Evolutionary conservation across 2,888 invertebrate species (phyloP), one percentile per base, ranked within the genome.

Genomic region (Ecdyonurus torrentis): DNA sequence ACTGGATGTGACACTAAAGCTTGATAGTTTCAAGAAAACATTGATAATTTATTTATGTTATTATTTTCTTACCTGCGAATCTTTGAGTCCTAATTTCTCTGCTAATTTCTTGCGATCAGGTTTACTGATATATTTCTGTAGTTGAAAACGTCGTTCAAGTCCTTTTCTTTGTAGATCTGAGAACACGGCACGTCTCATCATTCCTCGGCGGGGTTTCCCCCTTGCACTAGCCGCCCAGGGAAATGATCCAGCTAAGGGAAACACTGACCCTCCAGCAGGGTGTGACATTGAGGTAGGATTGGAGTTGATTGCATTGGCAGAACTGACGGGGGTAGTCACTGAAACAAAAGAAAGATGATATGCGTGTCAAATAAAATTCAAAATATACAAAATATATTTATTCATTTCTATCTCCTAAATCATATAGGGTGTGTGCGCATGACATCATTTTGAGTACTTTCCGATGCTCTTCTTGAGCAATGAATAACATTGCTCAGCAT

Each of bases 101-200:
- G 98, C 97, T 66, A 98, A 78, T 72, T 96, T 95, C 81, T 96
- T 97, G 74, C 98, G 81, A 75, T 98, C 98, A 0, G 97, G 97
- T 74, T 98, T 98, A 72, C 94, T 95, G 75, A 98, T 98, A 78
- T 98, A 98, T 76, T 97, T 97, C 77, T 97, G 97, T 61, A 93
- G 86, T 75, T 94, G 93, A 78, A 98, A 98, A 72, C 94, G 80
- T 72, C 94, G 89, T 77, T 98, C 98, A 68, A 98, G 79, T 0
- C 97, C 97, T 69, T 95, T 94, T 58, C 98, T 80, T 73, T 98
- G 98, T 0, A 91, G 85, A 73, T 98, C 97, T 1, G 91, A 91
- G 81, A 98, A 98, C 53, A 98, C 98, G 0, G 98, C 97, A 52
- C 98, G 79, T 53, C 97, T 79, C 88, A 97, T 91, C 96, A 97